phyloP scores from a whole-genome alignment of 1,140 invertebrate genomes.

The Lordiphosa clarofinis region DNA sequence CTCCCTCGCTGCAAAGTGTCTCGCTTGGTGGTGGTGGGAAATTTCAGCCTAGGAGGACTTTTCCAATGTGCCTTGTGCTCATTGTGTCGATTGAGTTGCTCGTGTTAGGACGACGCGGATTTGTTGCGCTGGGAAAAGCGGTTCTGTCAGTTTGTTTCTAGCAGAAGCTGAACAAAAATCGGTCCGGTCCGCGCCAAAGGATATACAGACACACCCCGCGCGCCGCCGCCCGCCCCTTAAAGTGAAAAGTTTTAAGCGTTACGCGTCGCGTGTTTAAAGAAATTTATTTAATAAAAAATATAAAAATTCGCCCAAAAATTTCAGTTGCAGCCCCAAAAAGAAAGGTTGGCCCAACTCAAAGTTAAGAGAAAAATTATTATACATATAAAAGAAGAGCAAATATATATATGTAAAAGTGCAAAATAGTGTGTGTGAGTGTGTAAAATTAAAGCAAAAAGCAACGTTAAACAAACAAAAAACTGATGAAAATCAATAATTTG shows the following conservation, averaged over 20 bases:
- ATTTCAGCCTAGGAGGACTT: conserved; percentile 66
- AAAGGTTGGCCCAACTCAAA: no score
- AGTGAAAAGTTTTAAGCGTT: not conserved
- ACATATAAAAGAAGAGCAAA: no score
- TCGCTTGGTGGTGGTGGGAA: conserved; percentile 65
- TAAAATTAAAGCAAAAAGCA: conserved; percentile 31
- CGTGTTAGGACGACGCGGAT: conserved; percentile 67
- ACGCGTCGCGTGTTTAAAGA: no score
- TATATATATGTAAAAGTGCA: conserved; percentile 23
- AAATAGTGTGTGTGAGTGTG: conserved; percentile 19
- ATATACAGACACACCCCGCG: conserved; percentile 50
- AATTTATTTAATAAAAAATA: no score
- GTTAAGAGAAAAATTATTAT: no score
- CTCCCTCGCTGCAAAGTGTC: conserved; percentile 2
- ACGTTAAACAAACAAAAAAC: conserved; percentile 29
- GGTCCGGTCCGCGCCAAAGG: conserved; percentile 58
- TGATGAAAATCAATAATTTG: conserved; percentile 70
- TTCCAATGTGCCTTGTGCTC: conserved; percentile 67
- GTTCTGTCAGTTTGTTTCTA: not conserved
- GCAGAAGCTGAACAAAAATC: conserved; percentile 9
- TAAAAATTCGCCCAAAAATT: no score
- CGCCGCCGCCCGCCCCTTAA: conserved; percentile 15
- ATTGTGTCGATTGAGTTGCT: conserved; percentile 79
- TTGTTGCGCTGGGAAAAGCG: conserved; percentile 26
- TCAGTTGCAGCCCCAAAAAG: no score